Evolutionary conservation across 2,888 invertebrate species (phyloP).

Genomic region (Sepiola atlantica): DNA sequence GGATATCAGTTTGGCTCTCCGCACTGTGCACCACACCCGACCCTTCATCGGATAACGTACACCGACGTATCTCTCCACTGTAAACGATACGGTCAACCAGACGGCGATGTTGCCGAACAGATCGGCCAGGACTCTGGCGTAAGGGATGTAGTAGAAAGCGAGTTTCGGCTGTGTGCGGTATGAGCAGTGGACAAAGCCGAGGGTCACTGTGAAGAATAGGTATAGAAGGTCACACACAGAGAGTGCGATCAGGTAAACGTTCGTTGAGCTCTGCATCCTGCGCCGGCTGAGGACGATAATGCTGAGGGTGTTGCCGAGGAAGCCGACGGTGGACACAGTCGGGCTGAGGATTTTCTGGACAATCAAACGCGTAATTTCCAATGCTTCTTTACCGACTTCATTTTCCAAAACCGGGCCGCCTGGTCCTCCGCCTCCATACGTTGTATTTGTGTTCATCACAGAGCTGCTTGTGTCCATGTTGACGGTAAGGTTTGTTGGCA

Average conservation of each 20-base stretch:
- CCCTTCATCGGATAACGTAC: slow-evolving; percentile 85
- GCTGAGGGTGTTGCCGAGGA: slow-evolving; percentile 71
- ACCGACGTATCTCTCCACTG: slow-evolving; percentile 84
- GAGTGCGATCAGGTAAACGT: slow-evolving; percentile 81
- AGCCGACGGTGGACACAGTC: slow-evolving; percentile 66
- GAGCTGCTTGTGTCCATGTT: not conserved
- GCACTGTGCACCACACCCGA: slow-evolving; percentile 79
- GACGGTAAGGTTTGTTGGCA: not conserved
- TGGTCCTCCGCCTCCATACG: not conserved
- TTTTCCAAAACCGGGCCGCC: not conserved
- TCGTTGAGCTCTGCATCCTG: slow-evolving; percentile 73
- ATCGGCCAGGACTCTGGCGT: slow-evolving; percentile 81
- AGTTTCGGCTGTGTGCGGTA: slow-evolving; percentile 77
- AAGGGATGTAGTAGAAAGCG: slow-evolving; percentile 77
- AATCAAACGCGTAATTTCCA: slow-evolving; percentile 59
- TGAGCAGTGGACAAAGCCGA: slow-evolving; percentile 79
- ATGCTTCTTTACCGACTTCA: slow-evolving; percentile 46
- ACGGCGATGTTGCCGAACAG: slow-evolving; percentile 82
- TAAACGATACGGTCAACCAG: slow-evolving; percentile 85
- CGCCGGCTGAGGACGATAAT: slow-evolving; percentile 70
- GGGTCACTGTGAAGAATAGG: slow-evolving; percentile 80
- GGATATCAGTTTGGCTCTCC: slow-evolving; percentile 82
- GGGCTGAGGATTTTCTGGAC: slow-evolving; percentile 67
- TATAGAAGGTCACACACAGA: slow-evolving; percentile 84
- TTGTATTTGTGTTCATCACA: not conserved